Percentiles rank a stretch among this genome's conserved stretches.
Evolutionary conservation across 2,113 vertebrate species (phyloP).

Genomic region (Otocyon megalotis): DNA sequence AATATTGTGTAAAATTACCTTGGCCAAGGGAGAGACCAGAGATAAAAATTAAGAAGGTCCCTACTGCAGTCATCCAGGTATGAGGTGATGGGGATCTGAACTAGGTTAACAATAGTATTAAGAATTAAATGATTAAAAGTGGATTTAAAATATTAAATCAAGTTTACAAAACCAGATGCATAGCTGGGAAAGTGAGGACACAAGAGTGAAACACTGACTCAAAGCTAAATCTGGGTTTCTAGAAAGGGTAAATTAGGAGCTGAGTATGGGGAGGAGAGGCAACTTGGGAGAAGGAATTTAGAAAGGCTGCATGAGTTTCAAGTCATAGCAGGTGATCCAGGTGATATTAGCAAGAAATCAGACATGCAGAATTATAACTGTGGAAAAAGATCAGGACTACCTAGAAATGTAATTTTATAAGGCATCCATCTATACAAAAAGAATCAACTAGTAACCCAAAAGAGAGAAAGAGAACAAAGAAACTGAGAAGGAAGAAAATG

Average conservation of each 20-base stretch:
- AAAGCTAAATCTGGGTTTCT: background rate
- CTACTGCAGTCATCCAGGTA: background rate
- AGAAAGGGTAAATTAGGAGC: background rate
- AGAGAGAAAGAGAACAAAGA: background rate
- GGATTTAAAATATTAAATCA: constrained; percentile 20
- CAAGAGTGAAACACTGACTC: background rate
- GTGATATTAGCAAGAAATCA: constrained; percentile 24
- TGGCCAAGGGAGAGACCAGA: constrained; percentile 9
- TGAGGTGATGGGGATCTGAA: background rate
- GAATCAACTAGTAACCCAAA: background rate
- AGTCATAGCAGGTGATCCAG: background rate
- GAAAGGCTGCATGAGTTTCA: background rate
- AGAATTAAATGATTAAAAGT: constrained; percentile 47
- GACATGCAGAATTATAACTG: background rate
- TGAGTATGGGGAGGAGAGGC: background rate
- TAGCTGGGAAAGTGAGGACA: background rate
- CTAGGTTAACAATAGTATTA: background rate
- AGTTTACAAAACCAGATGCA: background rate
- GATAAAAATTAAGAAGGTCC: background rate
- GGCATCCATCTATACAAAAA: background rate
- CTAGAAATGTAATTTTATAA: background rate
- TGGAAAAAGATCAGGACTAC: background rate
- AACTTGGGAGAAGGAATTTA: background rate
- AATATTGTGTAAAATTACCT: background rate
- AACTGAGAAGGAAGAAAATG: background rate